A percentile compares a stretch with the other conserved stretches of the same genome.
These are phyloP conservation scores for Conger conger DNA, from an alignment of 2,113 vertebrate species.

Conservation along the genomic window DNA sequence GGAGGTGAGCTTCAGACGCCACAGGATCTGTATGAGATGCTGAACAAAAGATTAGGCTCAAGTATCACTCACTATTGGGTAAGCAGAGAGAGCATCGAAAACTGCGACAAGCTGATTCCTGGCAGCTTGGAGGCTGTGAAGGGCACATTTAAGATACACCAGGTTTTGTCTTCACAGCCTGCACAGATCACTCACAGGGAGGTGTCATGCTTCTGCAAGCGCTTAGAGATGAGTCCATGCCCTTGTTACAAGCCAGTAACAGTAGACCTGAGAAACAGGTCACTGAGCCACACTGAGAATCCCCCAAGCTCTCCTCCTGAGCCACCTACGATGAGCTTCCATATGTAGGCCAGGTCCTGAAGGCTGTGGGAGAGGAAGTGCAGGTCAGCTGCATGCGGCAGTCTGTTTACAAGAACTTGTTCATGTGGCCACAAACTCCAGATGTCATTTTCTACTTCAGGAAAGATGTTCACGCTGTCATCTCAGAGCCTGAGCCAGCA, in stretches of 20 bases:
- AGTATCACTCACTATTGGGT: not conserved
- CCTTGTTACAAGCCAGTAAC: slow-evolving; percentile 13
- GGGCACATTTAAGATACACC: slow-evolving; percentile 21
- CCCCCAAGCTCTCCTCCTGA: slow-evolving; percentile 8
- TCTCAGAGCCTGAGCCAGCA: slow-evolving; percentile 20
- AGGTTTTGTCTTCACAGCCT: slow-evolving; percentile 16
- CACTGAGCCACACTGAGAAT: not conserved
- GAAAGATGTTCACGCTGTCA: not conserved
- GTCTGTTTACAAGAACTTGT: slow-evolving; percentile 18
- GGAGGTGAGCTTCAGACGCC: not conserved
- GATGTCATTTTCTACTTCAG: slow-evolving; percentile 24
- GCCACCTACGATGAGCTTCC: slow-evolving; percentile 13
- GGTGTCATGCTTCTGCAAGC: slow-evolving; percentile 25
- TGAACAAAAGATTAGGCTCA: not conserved
- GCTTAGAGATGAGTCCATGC: not conserved
- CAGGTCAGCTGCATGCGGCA: slow-evolving; percentile 15
- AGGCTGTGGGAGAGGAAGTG: slow-evolving; percentile 25
- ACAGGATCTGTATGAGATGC: not conserved
- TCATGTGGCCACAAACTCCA: slow-evolving; percentile 16
- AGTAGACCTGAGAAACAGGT: slow-evolving; percentile 21
- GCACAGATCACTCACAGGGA: slow-evolving; percentile 22
- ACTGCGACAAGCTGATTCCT: not conserved
- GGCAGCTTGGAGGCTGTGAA: not conserved
- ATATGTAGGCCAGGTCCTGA: slow-evolving; percentile 25
- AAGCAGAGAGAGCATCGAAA: not conserved